phyloP scores from a whole-genome alignment of 2,888 invertebrate species.

The Latheticus oryzae region DNA sequence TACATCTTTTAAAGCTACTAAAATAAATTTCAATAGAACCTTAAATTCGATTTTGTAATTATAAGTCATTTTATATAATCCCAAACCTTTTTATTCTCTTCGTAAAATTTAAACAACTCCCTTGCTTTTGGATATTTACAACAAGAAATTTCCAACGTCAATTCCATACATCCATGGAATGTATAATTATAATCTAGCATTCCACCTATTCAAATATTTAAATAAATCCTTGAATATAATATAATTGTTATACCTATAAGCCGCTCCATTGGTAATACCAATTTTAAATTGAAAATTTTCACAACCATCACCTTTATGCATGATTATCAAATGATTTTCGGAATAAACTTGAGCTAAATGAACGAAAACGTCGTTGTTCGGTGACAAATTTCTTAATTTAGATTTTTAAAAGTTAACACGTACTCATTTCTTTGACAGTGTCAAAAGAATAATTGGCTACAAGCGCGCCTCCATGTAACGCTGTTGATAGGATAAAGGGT shows the following conservation, averaged over 20 bases:
- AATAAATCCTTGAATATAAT: conserved; percentile 24
- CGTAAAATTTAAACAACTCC: conserved; percentile 69
- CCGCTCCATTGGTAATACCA: conserved; percentile 77
- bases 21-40: conserved; percentile 69
- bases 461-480: conserved; percentile 75
- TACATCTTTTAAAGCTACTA: conserved; percentile 71
- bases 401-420: conserved; percentile 5
- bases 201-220: conserved; percentile 60
- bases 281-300: conserved; percentile 63
- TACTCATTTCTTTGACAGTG: conserved; percentile 64
- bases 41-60: too few relatives aligned
- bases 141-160: conserved; percentile 76
- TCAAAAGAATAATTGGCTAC: conserved; percentile 80
- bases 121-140: conserved; percentile 73
- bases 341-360: conserved; percentile 71
- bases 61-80: not conserved
- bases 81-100: conserved; percentile 69
- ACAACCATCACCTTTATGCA: conserved; percentile 69
- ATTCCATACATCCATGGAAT: conserved; percentile 74
- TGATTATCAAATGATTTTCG: conserved; percentile 67
- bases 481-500: conserved; percentile 73
- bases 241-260: conserved; percentile 61
- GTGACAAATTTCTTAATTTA: conserved; percentile 62
- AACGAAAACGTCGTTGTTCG: conserved; percentile 74
- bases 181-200: conserved; percentile 80